Base-by-base conservation (phyloP, 2,113 vertebrate species). In the Notothenia rossii region DNA sequence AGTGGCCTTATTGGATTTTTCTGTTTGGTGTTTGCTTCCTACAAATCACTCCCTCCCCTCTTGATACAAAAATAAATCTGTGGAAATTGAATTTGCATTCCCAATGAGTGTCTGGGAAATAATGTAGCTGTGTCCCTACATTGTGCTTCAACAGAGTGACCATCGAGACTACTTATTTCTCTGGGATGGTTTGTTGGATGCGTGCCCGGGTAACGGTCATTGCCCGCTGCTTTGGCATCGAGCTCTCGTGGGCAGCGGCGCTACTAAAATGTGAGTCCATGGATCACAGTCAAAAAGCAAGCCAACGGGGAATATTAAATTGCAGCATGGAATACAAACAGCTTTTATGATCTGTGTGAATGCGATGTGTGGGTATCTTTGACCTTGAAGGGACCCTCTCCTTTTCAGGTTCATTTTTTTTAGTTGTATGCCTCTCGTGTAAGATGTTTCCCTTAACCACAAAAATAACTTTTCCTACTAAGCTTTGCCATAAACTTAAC, bases 51-150 rank as follows among this genome's bases (percentile, higher is more conserved):
- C 63, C 20, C 3, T 63, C 50, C 48, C 7, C 20, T 73, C 65
- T 53, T 15, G 1, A 69, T 75, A 36, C 46, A 22, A 50, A 79
- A 81, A 74, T 68, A 82, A 87, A 90, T 88, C 89, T 71, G 68
- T n/a, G 64, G 46, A 84, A 90, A 92, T 89, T 70, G 36, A 81
- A 86, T 90, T 83, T 85, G 80, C 82, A 89, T 91, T 80, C 67
- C 36, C 54, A 87, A 86, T 76, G 75, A 88, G 72, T 18, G 63
- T 84, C 81, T 81, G 66, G 33, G 45, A 75, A 81, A 87, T 77
- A 72, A 74, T 68, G 82, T 74, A 60, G 66, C 75, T 54, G 79
- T 80, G 83, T 86, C 80, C 82, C 87, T 84, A 80, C 64, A 77
- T 85, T 70, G 56, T 13, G 65, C 70, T 88, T 65, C 74, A 46